phyloP scores from a whole-genome alignment of 2,888 invertebrate genomes.

The Chrysolina oricalcia region DNA sequence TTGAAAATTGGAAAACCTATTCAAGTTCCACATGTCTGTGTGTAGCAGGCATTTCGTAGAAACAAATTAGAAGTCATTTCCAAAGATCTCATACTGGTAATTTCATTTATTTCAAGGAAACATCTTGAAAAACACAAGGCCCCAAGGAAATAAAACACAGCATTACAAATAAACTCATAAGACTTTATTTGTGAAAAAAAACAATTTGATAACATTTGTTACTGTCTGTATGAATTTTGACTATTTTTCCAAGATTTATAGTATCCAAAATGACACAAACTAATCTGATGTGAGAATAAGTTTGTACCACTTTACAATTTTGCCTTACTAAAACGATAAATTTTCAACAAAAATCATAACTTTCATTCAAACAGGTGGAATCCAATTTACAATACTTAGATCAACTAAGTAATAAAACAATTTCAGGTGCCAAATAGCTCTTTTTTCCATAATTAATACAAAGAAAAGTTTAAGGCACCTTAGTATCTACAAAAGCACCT shows the following conservation, averaged over 20 bases:
- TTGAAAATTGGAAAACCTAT: no score
- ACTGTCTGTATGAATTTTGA: slow-evolving; percentile 55
- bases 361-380: slow-evolving; percentile 15
- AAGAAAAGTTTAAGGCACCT: slow-evolving; percentile 55
- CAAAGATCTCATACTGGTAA: no score
- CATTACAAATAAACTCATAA: slow-evolving; percentile 59
- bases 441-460: slow-evolving; percentile 26
- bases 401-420: slow-evolving; percentile 51
- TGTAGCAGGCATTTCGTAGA: no score
- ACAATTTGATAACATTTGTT: slow-evolving; percentile 50
- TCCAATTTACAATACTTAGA: slow-evolving; percentile 46
- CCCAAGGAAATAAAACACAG: slow-evolving; percentile 43
- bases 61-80: no score
- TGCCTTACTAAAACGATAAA: slow-evolving; percentile 18
- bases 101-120: background rate
- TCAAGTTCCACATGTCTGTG: no score
- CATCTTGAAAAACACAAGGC: background rate
- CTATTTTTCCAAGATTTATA: slow-evolving; percentile 41
- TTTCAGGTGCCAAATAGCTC: slow-evolving; percentile 52
- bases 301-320: slow-evolving; percentile 18
- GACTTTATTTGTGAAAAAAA: slow-evolving; percentile 61
- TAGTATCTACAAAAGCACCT: slow-evolving; percentile 52
- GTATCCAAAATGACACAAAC: slow-evolving; percentile 34
- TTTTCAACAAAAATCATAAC: slow-evolving; percentile 8
- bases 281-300: slow-evolving; percentile 2